phyloP scores from a whole-genome alignment of 1,140 invertebrate species.

The Ericerus pela region DNA sequence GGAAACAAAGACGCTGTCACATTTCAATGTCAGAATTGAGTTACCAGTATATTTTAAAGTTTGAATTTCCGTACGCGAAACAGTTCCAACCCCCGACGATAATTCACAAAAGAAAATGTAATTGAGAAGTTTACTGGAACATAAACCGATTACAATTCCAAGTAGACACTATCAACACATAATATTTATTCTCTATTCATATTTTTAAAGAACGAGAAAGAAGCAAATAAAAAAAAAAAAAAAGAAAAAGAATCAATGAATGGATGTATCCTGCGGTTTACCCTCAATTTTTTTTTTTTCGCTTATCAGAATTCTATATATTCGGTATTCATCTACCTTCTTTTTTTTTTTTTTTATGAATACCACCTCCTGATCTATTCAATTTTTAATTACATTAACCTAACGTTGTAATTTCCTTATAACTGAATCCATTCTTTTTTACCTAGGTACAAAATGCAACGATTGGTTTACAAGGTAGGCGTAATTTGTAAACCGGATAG shows the following conservation, averaged over 20 bases:
- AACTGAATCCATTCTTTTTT: slow-evolving; percentile 11
- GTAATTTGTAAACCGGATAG: not conserved
- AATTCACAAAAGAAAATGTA: slow-evolving; percentile 1
- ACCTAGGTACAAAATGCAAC: too few species aligned
- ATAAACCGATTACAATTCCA: slow-evolving; percentile 12
- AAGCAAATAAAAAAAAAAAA: too few species aligned
- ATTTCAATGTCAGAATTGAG: slow-evolving; percentile 11
- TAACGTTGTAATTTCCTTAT: slow-evolving; percentile 12
- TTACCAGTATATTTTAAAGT: slow-evolving; percentile 7
- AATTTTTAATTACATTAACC: slow-evolving; percentile 11
- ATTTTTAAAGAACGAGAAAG: too few species aligned
- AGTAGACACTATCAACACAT: slow-evolving; percentile 8
- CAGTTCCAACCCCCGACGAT: slow-evolving; percentile 10
- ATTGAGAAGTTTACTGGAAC: slow-evolving; percentile 11
- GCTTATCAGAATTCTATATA: too few species aligned
- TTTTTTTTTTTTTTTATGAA: too few species aligned
- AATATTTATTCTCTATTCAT: slow-evolving; percentile 12
- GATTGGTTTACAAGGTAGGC: slow-evolving; percentile 10
- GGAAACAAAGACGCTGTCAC: slow-evolving; percentile 10
- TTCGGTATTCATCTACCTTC: slow-evolving; percentile 2
- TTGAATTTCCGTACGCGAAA: slow-evolving; percentile 12
- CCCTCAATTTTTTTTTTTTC: slow-evolving; percentile 1
- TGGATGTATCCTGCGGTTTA: slow-evolving; percentile 9
- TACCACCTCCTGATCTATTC: slow-evolving; percentile 11
- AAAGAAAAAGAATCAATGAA: slow-evolving; percentile 6